Conservation (phyloP, 2,888 invertebrate genomes). For the Nymphalis polychloros region DNA sequence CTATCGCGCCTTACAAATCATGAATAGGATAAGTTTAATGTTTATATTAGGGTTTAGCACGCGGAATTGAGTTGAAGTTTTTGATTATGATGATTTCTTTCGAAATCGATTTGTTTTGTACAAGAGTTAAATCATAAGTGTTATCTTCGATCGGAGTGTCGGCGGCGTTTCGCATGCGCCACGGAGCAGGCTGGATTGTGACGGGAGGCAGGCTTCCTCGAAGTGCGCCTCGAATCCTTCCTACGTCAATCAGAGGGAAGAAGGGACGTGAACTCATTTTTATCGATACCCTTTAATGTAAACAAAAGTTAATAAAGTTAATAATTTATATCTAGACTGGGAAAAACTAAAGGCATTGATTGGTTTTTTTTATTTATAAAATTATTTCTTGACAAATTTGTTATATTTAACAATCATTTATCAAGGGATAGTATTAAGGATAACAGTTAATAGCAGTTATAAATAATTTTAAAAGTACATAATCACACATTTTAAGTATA, state of each 20-base stretch:
- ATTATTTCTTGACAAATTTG: too few species aligned
- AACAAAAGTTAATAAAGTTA: conserved; percentile 3
- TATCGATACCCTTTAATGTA: conserved; percentile 34
- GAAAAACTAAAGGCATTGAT: too few species aligned
- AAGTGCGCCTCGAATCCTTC: conserved; percentile 58
- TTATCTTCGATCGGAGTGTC: conserved; percentile 75
- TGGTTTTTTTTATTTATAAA: too few species aligned
- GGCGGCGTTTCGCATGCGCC: conserved; percentile 72
- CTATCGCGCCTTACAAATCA: conserved; percentile 17
- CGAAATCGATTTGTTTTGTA: conserved; percentile 77
- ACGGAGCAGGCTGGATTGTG: conserved; percentile 46
- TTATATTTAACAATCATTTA: too few species aligned
- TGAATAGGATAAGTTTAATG: neutral
- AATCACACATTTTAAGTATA: too few species aligned
- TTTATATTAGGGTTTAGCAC: neutral
- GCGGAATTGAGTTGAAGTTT: neutral
- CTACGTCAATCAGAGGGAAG: conserved; percentile 50
- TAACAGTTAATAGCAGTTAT: too few species aligned
- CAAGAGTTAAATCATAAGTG: conserved; percentile 74
- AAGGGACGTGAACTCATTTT: conserved; percentile 46
- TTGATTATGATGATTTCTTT: conserved; percentile 37
- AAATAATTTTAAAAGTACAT: too few species aligned
- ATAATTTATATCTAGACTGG: too few species aligned
- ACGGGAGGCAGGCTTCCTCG: conserved; percentile 65
- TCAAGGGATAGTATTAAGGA: too few species aligned